Percentiles rank a stretch among this genome's conserved stretches.
phyloP scores from a whole-genome alignment of 2,113 vertebrate genomes.

The Etheostoma spectabile region DNA sequence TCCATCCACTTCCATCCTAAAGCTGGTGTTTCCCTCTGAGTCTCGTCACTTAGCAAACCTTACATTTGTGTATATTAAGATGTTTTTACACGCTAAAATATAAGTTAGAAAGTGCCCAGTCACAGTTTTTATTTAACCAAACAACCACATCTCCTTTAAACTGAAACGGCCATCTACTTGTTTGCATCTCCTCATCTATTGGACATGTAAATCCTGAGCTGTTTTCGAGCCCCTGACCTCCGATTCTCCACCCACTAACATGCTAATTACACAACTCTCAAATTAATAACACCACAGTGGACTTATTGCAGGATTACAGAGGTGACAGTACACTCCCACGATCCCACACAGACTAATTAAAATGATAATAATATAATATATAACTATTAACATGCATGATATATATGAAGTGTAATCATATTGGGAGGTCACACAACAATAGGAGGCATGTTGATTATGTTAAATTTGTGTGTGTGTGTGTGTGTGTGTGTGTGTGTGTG shows the following conservation, averaged over 20 bases:
- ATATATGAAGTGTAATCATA: conserved; percentile 12
- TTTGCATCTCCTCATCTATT: neutral
- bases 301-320: conserved; percentile 30
- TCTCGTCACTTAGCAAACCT: neutral
- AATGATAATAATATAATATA: no score
- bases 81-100: neutral
- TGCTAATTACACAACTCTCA: conserved; percentile 36
- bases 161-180: neutral
- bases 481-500: no score
- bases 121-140: neutral
- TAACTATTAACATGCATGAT: no score
- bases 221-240: neutral
- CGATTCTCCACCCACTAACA: conserved; percentile 40
- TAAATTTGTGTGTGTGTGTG: neutral
- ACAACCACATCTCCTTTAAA: neutral
- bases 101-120: neutral
- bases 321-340: conserved; percentile 33
- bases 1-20: neutral
- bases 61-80: neutral
- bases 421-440: conserved; percentile 1
- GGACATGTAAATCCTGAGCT: neutral
- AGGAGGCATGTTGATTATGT: neutral
- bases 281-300: conserved; percentile 47
- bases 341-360: conserved; percentile 15
- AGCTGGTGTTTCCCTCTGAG: neutral